Base-by-base conservation (phyloP, 1,140 invertebrate species). In the Pogonomyrmex californicus region DNA sequence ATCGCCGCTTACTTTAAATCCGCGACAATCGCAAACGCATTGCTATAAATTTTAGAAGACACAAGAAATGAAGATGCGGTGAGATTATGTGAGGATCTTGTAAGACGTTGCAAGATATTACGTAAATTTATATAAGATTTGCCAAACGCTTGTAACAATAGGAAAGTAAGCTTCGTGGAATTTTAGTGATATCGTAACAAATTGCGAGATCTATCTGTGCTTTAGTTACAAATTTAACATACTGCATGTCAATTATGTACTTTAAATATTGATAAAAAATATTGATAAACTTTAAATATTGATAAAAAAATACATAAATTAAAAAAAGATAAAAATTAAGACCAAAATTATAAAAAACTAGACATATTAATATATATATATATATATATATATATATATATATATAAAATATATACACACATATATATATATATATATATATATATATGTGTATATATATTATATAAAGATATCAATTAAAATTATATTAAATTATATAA, bases 1-100 rank as follows among this genome's bases (percentile, higher is more conserved):
- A 79, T 88, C 88, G 88, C 89, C 82, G 66, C 49, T 85, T 79
- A 49, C 36, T 44, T 54, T 58, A 65, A 41, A 65, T 49, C 41
- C 47, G 23, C 51, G 81, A 88, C 87, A 62, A 86, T 88, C 79
- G 68, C 68, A 33, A 17, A 47, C 41, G 56, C 79, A 68, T 47
- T 12, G 68, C 79, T 38, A 73, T 83, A 83, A 83, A 83, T 83
- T 83, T 73, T 56, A 36, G 23, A 10, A 83, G 56, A 73, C 44
- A 23, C 76, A 66, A 86, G 47, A 70, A 68, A 86, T 81, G 66
- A 86, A 60, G 79, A 70, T 71, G 56, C 60, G 49, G 60, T 47
- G n/a, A 47, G 54, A 83, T 68, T 68, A 62, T 66, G 51, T 58
- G 62, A 49, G 71, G 76, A 77, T 10, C 49, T 23, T n/a, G 83